Evolutionary conservation across 2,797 vertebrate genomes (phyloP).

Genomic region (Arnoldichthys spilopterus): DNA sequence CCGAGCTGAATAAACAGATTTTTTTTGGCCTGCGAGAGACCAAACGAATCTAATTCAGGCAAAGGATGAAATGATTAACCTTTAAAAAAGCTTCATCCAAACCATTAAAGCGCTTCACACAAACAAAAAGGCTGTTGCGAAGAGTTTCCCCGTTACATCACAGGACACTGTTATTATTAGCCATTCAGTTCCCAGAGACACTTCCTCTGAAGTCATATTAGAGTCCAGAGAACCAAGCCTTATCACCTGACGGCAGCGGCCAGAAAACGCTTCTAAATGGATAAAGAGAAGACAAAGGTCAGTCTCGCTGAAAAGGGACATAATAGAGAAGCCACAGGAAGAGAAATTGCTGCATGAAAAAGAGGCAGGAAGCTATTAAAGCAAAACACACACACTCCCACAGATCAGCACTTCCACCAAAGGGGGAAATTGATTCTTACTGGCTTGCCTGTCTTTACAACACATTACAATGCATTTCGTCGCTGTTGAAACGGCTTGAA

Average conservation of each 20-base stretch:
- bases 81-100: neutral
- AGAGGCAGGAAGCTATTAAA: constrained; percentile 7
- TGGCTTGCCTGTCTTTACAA: neutral
- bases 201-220: constrained; percentile 34
- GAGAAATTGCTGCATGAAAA: neutral
- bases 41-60: neutral
- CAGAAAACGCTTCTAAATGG: constrained; percentile 17
- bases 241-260: constrained; percentile 28
- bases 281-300: constrained; percentile 26
- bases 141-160: constrained; percentile 34
- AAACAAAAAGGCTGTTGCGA: neutral
- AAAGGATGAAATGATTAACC: neutral
- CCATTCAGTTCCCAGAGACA: neutral
- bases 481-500: neutral
- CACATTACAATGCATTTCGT: neutral
- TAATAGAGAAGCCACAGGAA: neutral
- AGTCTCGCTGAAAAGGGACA: constrained; percentile 17
- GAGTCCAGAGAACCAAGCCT: neutral
- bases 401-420: neutral
- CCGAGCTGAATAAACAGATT: neutral
- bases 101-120: neutral
- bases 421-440: neutral
- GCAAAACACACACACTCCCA: neutral
- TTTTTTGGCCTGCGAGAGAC: neutral
- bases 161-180: constrained; percentile 41